phyloP scores from a whole-genome alignment of 2,888 invertebrate species.

The Sericinus montela region DNA sequence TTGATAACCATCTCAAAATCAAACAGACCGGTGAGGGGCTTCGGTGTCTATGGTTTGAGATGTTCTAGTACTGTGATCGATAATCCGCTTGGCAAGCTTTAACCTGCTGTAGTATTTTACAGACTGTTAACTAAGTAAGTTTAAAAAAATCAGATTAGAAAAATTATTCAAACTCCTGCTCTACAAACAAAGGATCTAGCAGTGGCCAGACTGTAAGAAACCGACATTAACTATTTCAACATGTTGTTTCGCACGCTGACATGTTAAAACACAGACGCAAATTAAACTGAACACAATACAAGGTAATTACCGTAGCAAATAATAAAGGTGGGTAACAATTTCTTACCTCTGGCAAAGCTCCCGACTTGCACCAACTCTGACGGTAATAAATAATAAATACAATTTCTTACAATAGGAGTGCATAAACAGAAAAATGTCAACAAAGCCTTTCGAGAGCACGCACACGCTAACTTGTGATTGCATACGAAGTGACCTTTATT shows the following conservation, averaged over 20 bases:
- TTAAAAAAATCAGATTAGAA: no score
- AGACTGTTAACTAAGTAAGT: no score
- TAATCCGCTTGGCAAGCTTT: no score
- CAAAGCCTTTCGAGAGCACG: constrained; percentile 35
- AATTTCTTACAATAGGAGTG: constrained; percentile 53
- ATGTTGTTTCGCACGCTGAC: constrained; percentile 10
- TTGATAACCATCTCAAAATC: no score
- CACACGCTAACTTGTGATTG: constrained; percentile 17
- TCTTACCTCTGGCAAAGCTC: constrained; percentile 2
- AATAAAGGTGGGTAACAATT: constrained; percentile 22
- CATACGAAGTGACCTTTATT: constrained; percentile 4
- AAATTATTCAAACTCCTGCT: no score
- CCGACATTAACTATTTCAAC: background rate
- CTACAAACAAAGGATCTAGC: background rate
- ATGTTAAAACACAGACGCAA: constrained; percentile 29
- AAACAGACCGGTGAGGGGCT: no score
- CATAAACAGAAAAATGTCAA: constrained; percentile 56
- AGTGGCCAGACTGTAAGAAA: background rate
- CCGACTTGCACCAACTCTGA: constrained; percentile 18
- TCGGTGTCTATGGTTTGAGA: no score
- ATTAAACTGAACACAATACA: constrained; percentile 35
- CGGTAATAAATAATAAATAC: constrained; percentile 36
- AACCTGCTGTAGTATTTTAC: no score
- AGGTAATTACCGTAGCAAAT: constrained; percentile 42
- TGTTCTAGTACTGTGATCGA: no score